phyloP scores from a whole-genome alignment of 1,140 invertebrate species.

The Nilaparvata lugens region DNA sequence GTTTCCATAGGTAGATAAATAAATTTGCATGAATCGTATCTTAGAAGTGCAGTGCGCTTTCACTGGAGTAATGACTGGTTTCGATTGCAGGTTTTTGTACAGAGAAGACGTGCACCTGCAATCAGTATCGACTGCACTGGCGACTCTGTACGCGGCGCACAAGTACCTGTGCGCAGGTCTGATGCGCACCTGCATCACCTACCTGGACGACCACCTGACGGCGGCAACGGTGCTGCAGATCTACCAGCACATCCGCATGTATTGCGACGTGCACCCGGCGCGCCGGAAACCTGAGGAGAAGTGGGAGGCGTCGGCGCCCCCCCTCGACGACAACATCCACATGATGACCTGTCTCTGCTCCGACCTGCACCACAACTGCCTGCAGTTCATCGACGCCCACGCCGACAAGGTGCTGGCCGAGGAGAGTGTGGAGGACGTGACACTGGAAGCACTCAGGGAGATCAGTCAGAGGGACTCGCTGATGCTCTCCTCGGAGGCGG shows the following conservation, averaged over 20 bases:
- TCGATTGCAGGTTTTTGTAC: conserved; percentile 44
- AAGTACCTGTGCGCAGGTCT: conserved; percentile 55
- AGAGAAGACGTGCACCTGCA: conserved; percentile 50
- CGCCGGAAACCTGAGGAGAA: conserved; percentile 19
- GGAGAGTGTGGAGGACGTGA: conserved; percentile 55
- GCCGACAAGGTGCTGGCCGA: conserved; percentile 48
- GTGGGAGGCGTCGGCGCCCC: conserved; percentile 24
- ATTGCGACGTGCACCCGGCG: conserved; percentile 23
- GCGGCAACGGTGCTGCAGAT: conserved; percentile 41
- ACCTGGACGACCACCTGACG: conserved; percentile 41
- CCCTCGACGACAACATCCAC: conserved; percentile 31
- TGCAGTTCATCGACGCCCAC: conserved; percentile 41
- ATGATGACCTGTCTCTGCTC: conserved; percentile 42
- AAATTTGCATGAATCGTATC: too few species aligned
- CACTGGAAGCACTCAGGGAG: conserved; percentile 44
- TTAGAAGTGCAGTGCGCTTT: too few species aligned
- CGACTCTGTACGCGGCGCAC: conserved; percentile 54
- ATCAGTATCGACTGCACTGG: conserved; percentile 50
- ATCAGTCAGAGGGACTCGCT: conserved; percentile 51
- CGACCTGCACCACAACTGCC: conserved; percentile 42
- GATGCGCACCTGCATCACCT: conserved; percentile 47
- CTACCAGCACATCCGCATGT: conserved; percentile 38
- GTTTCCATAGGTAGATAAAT: too few species aligned
- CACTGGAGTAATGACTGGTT: background rate
- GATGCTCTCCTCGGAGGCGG: conserved; percentile 42